Evolutionary conservation across 2,888 invertebrate genomes (phyloP), one percentile per base, ranked within the genome.

Genomic region (Cerastis rubricosa): DNA sequence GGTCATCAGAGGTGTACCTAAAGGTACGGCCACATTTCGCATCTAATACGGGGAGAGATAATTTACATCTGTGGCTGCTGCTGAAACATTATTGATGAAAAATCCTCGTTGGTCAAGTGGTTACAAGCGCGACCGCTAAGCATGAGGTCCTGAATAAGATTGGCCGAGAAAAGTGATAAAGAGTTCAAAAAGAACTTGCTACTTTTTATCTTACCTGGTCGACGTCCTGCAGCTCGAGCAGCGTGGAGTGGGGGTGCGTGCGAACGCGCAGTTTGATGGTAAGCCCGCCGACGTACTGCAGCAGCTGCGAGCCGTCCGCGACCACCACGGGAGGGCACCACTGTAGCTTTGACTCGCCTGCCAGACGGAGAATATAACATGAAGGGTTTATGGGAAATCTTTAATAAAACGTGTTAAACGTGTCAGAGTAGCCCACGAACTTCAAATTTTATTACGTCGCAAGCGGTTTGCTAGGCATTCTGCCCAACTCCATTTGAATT

Each of bases 201-300:
- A 35, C 35, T 2, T 35, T 35, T 3, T 35, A 35, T 35, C 35
- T 35, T 35, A 35, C 96, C 86, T 95, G 92, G 57, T 94, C 93
- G 0, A 95, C 93, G 63, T 94, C 91, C 43, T 90, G 91, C 11
- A 96, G 88, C 64, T 95, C 94, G 5, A 96, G 83, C 22, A 92
- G 90, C 51, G 96, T 91, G 71, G 95, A 94, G 83, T 96, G 95
- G 4, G 94, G 94, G 51, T 95, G 87, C 0, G 89, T 90, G 81
- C 89, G 90, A 75, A 94, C 92, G 78, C 93, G 92, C 89, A 96
- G 80, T 85, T 96, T 96, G 63, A 96, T 83, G 2, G 94, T 95
- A 43, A 87, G 63, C 0, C 91, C 92, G 72, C 87, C 88, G 14
- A 69, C 43, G 59, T 94, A 84, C 81, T 94, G 95, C 59, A 96